Evolutionary conservation across 2,888 invertebrate species (phyloP), one percentile per base, ranked within the genome.

Genomic region (Dynastes grantii): DNA sequence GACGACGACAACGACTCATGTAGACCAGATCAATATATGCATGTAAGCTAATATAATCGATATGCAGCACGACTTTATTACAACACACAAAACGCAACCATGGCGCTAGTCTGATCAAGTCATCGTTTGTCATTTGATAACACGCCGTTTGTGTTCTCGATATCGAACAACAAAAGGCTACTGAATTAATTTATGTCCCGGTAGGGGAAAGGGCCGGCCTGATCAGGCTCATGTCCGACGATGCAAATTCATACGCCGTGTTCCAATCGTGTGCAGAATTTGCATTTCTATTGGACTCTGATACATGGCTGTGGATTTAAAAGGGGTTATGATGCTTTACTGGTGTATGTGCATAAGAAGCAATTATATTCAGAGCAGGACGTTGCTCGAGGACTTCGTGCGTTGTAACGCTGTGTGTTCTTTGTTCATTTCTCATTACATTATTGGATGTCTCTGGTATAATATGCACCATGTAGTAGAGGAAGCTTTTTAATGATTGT

Each of bases 1-100:
- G 40, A 51, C 22, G 22, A 51, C 61, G 37, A 63, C 76, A 67
- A 68, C 79, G 75, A 78, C 78, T 79, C 76, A 77, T 67, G 81
- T 80, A 81, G 79, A 81, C 80, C 80, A 81, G 81, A 81, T 81
- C 81, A 78, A 80, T 80, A 76, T 45, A 45, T 45, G 45, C 45
- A 45, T 45, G 79, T 63, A 76, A 49, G 67, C 67, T 67, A 11
- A 22, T 45, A 78, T 81, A 83, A 84, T 84, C 84, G 83, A 84
- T 83, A 84, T 84, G 84, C 84, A 84, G 83, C 84, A 84, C 84
- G 83, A 84, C 81, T 84, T 83, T 83, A 82, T 83, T 84, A 83
- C 83, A 83, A 83, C 81, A 83, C 81, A 82, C 80, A 53, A 5
- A 45, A 45, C 45, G 45, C 45, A 45, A 45, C 45, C 45, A 22